Evolutionary conservation across 1,140 invertebrate genomes (phyloP), one percentile per base, ranked within the genome.

Genomic region (Drosophila hydei): DNA sequence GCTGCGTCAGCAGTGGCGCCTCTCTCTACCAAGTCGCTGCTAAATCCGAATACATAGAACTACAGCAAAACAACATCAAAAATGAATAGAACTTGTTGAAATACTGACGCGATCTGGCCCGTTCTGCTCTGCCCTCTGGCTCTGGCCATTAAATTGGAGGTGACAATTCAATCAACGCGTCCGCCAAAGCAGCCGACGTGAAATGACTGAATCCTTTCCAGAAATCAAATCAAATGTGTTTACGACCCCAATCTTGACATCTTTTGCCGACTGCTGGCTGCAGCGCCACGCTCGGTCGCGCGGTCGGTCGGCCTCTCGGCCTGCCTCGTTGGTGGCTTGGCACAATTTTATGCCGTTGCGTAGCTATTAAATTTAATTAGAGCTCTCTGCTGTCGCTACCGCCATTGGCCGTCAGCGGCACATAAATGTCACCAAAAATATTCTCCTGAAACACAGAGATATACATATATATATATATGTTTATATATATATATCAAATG

Each of bases 351-450:
- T 81, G 75, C 71, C 62, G 45, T 65, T 73, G 67, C 51, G 65
- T 65, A 71, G 87, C 80, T 90, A 88, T 90, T 87, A 88, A 90
- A 90, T 90, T 90, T 90, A 90, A 90, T 90, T 90, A 90, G 87
- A 88, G 73, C 83, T 84, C 79, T 78, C 60, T 68, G 75, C 61
- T 63, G 73, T 79, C 55, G 38, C 72, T 77, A 71, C 73, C 67
- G 75, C 52, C 75, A 61, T 62, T 63, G 68, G 68, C 60, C 55
- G 72, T 69, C 40, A 61, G 55, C 67, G 62, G 61, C 63, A 79
- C 81, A 85, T 85, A 75, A 87, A 87, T 88, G 84, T 87, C 83
- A 88, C 87, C 75, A 62, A 88, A 87, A 67, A 87, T 83, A 71
- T 81, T 76, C 58, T 65, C 56, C 47, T 68, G 70, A 77, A 62